phyloP scores from a whole-genome alignment of 2,888 invertebrate genomes.

The Erynnis tages region DNA sequence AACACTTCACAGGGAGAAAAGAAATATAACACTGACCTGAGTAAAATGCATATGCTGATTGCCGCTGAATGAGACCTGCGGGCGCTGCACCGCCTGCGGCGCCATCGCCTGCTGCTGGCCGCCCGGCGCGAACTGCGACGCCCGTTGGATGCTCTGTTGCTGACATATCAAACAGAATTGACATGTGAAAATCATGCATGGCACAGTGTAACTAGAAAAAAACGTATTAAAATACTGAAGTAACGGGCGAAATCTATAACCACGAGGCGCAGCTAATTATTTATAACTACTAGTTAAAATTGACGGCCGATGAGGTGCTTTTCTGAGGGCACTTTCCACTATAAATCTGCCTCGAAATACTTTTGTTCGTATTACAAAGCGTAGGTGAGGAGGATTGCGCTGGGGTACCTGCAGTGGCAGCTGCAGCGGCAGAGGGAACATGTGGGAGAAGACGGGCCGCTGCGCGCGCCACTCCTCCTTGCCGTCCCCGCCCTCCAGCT shows the following conservation, averaged over 20 bases:
- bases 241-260: no score
- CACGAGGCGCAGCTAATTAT: no score
- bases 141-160: constrained; percentile 48
- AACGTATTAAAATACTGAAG: no score
- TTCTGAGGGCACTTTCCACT: no score
- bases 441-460: constrained; percentile 40
- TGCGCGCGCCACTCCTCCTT: constrained; percentile 47
- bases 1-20: neutral
- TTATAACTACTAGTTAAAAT: no score
- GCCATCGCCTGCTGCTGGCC: constrained; percentile 38
- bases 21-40: constrained; percentile 48
- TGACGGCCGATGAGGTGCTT: no score
- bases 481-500: constrained; percentile 58
- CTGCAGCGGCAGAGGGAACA: constrained; percentile 49
- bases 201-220: no score
- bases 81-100: constrained; percentile 49
- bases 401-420: constrained; percentile 48
- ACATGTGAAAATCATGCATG: no score
- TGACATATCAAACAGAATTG: no score
- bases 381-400: neutral
- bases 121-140: constrained; percentile 49
- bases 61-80: constrained; percentile 61
- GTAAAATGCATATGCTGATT: constrained; percentile 65
- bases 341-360: no score
- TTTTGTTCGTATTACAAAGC: no score